Evolutionary conservation across 2,888 invertebrate genomes (phyloP), one percentile per base, ranked within the genome.

Genomic region (Andrena minutula): DNA sequence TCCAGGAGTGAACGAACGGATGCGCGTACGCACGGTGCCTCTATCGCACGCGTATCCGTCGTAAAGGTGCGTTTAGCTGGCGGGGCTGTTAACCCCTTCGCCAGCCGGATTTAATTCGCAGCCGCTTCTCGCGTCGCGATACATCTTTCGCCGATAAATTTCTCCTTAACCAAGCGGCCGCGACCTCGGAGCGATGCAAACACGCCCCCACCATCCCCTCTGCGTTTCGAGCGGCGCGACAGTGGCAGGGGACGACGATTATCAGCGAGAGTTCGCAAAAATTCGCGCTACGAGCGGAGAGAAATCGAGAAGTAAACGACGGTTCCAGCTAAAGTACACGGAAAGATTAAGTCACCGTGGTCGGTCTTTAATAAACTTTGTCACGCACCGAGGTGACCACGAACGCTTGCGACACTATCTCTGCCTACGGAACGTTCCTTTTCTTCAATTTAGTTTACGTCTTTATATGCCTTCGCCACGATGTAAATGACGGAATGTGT

Each of bases 1-100:
- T 79, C 64, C 71, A 85, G 66, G 72, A 81, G 77, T 56, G 75
- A 82, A 78, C 82, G 74, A 82, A 78, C 78, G 68, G 60, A 72
- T 79, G 82, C 77, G 70, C 75, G 77, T 81, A 82, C 79, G 74
- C 76, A 63, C 72, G 51, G 16, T 58, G 61, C 41, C 60, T 71
- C 63, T 66, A 51, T 82, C 66, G 32, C 41, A 53, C 41, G 49
- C 41, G 49, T 66, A 30, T 64, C 49, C 71, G 72, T n/a, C 5
- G 69, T 74, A 61, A 74, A 82, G 41, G 77, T 66, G 77, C 47
- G 26, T 64, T 65, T 69, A 69, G 20, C 20, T 65, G 64, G 8
- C 64, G 47, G 47, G 23, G 41, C n/a, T 65, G 23, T 69, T 64
- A 58, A 69, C 51, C 58, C 16, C 47, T 60, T 64, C 30, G 32